These are phyloP conservation scores for Erythrolamprus reginae DNA, from an alignment of 2,113 vertebrate genomes.

Conservation along the genomic window DNA sequence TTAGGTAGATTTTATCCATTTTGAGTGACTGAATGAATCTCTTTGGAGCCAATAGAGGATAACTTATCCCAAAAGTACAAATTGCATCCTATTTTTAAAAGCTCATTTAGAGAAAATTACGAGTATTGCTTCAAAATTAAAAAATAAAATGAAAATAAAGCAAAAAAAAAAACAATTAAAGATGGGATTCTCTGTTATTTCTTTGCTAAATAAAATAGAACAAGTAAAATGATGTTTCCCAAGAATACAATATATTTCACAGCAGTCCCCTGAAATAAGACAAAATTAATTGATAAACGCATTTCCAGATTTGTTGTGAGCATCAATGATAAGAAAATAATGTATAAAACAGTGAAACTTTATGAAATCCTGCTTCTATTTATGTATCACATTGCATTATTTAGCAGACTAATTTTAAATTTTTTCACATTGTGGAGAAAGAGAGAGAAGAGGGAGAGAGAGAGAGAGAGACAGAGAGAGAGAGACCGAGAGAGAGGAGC, in stretches of 20 bases:
- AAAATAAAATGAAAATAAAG: constrained; percentile 23
- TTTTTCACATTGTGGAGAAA: background rate
- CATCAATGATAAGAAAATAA: background rate
- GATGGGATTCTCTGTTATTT: constrained; percentile 25
- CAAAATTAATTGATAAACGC: constrained; percentile 23
- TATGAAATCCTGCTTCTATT: background rate
- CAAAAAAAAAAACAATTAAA: background rate
- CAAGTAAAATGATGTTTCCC: constrained; percentile 26
- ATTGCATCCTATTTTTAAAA: constrained; percentile 28
- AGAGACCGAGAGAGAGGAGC: background rate
- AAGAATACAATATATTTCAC: constrained; percentile 27
- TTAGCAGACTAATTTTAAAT: background rate
- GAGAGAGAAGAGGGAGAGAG: background rate
- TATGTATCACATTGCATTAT: background rate
- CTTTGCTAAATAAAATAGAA: constrained; percentile 29
- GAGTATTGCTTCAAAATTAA: constrained; percentile 31
- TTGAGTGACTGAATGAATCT: constrained; percentile 29
- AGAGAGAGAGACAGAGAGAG: background rate
- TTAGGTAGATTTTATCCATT: constrained; percentile 6
- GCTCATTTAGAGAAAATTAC: constrained; percentile 36
- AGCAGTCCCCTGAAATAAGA: background rate
- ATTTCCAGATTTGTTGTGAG: constrained; percentile 1
- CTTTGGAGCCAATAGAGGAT: constrained; percentile 7
- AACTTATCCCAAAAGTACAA: background rate
- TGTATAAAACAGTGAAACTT: background rate